Evolutionary conservation across 2,888 invertebrate species (phyloP).

Genomic region (Leucophenga montana): DNA sequence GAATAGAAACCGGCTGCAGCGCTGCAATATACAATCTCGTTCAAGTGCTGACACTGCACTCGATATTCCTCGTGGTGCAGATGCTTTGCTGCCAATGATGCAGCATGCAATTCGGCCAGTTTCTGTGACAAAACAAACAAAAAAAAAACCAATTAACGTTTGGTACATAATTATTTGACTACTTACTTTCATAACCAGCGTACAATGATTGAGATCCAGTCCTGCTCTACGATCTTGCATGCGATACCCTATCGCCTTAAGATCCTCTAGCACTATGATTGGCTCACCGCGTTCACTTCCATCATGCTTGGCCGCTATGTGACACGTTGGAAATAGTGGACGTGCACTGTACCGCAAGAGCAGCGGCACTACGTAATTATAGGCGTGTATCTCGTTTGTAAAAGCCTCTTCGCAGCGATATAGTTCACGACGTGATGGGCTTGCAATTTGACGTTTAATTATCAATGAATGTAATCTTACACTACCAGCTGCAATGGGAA

Average conservation of each 20-base stretch:
- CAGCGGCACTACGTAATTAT: slow-evolving; percentile 65
- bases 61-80: slow-evolving; percentile 54
- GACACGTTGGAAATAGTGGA: slow-evolving; percentile 64
- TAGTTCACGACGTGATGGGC: slow-evolving; percentile 65
- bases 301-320: slow-evolving; percentile 63
- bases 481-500: slow-evolving; percentile 25
- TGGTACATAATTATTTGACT: background rate
- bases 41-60: slow-evolving; percentile 52
- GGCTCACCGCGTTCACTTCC: slow-evolving; percentile 56
- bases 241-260: slow-evolving; percentile 60
- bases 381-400: slow-evolving; percentile 70
- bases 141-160: background rate
- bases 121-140: slow-evolving; percentile 53
- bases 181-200: slow-evolving; percentile 69
- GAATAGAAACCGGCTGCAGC: slow-evolving; percentile 67
- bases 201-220: slow-evolving; percentile 64
- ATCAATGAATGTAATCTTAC: slow-evolving; percentile 56
- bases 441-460: slow-evolving; percentile 70
- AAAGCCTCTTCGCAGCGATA: slow-evolving; percentile 71
- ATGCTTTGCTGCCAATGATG: slow-evolving; percentile 67
- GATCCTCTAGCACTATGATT: slow-evolving; percentile 69
- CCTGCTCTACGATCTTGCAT: slow-evolving; percentile 67
- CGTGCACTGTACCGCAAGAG: slow-evolving; percentile 56
- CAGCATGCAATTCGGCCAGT: slow-evolving; percentile 69
- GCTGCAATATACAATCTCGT: slow-evolving; percentile 69